Base-by-base conservation (phyloP, 2,888 invertebrate genomes). In the Pycnomerus fuliginosus region DNA sequence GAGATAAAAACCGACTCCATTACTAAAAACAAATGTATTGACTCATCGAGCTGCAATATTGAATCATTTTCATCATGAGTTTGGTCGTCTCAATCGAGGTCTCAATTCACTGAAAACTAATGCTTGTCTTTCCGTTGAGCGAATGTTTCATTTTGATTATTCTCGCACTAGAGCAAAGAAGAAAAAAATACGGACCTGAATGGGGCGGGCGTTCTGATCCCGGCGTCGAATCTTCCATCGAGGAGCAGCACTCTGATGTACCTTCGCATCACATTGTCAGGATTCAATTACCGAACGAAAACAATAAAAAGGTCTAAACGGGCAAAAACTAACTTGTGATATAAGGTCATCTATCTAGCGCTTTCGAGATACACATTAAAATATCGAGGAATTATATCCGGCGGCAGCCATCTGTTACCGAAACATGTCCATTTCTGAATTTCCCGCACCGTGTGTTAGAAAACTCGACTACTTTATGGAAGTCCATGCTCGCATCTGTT, bases 401-500 rank as follows among this genome's bases (percentile, higher is more conserved):
- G 36, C 29, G 16, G 28, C 22, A 20, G 10, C 52, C 62, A 61
- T 52, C 57, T 61, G 62, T 62, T 64, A 60, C 61, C 59, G 57
- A 53, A 51, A 48, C 56, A 57, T 60, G 52, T 60, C 57, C 53
- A 58, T 55, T 43, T 51, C 52, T 25, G 37, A 49, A 32, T 48
- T 43, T 36, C 42, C 46, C 49, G 42, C 47, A 50, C 53, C 52
- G 48, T 48, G 36, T 37, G 24, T 15, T 28, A 27, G 47, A 50
- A 56, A 55, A 47, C 36, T 34, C 34, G n/a, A 30, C 31, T 40
- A 60, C 58, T 61, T 57, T 57, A 61, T 59, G 35, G 50, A 50
- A 56, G 52, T 58, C 58, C 61, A 61, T 62, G 57, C 56, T 55
- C 46, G 50, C 57, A 59, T 56, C 53, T 58, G 59, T 47, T 56